These are phyloP conservation scores for Trypoxylus dichotomus DNA, from an alignment of 1,140 invertebrate genomes.

Conservation along the genomic window DNA sequence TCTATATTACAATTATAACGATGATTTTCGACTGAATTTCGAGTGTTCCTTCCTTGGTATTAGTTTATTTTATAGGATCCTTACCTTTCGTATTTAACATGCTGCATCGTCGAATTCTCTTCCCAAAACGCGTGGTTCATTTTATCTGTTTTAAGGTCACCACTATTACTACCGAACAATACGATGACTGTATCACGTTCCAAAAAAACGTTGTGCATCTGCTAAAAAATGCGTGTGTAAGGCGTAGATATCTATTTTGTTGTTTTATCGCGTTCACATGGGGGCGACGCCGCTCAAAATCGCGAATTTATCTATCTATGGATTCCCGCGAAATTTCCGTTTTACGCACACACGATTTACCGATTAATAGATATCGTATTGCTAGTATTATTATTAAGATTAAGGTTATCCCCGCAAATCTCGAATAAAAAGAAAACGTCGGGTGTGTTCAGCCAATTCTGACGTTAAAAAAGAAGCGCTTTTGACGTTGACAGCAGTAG, in stretches of 20 bases:
- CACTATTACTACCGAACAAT: background rate
- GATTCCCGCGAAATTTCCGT: background rate
- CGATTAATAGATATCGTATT: background rate
- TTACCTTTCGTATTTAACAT: conserved; percentile 29
- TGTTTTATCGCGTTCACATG: background rate
- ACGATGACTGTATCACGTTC: conserved; percentile 7
- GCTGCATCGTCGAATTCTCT: conserved; percentile 25
- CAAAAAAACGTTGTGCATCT: conserved; percentile 12
- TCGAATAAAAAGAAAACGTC: background rate
- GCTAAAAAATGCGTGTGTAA: background rate
- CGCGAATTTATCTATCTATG: background rate
- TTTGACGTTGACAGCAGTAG: background rate
- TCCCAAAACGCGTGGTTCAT: conserved; percentile 28
- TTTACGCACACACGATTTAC: background rate
- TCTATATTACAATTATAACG: background rate
- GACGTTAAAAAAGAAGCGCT: background rate
- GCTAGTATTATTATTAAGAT: too few relatives aligned
- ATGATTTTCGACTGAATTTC: background rate
- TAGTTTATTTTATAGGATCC: background rate
- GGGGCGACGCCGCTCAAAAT: background rate
- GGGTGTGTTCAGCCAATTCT: background rate
- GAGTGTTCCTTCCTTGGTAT: background rate
- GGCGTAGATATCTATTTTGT: background rate
- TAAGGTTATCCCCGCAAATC: background rate
- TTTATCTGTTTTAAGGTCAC: background rate